Evolutionary conservation across 2,797 vertebrate species (phyloP).

Genomic region (Peromyscus melanophrys): DNA sequence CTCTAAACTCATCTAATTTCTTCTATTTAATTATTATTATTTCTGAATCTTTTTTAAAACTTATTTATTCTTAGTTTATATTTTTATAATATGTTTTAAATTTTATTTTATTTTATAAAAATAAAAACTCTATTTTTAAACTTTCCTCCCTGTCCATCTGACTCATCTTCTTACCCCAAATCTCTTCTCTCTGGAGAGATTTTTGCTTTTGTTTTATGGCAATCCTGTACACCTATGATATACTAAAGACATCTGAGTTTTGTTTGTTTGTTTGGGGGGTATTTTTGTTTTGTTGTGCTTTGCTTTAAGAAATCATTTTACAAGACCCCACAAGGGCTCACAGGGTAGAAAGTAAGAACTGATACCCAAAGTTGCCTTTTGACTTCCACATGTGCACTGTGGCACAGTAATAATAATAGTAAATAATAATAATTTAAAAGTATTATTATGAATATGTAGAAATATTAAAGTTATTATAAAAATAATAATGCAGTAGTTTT

Average conservation of each 20-base stretch:
- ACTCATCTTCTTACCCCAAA: neutral
- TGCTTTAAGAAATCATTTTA: slow-evolving; percentile 55
- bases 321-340: neutral
- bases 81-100: too few species aligned
- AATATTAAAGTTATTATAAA: neutral
- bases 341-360: neutral
- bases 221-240: neutral
- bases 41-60: neutral
- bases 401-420: neutral
- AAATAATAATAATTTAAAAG: neutral
- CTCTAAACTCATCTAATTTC: neutral
- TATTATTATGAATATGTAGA: neutral
- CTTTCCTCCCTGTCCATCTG: neutral
- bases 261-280: neutral
- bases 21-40: slow-evolving; percentile 29
- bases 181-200: neutral
- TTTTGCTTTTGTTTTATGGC: neutral
- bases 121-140: neutral
- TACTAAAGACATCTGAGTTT: neutral
- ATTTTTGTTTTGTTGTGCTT: neutral
- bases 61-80: neutral
- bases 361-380: neutral
- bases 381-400: neutral
- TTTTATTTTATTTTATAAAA: too few species aligned
- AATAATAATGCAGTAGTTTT: neutral